phyloP scores from a whole-genome alignment of 1,140 invertebrate genomes.

The Drosophila sp. region DNA sequence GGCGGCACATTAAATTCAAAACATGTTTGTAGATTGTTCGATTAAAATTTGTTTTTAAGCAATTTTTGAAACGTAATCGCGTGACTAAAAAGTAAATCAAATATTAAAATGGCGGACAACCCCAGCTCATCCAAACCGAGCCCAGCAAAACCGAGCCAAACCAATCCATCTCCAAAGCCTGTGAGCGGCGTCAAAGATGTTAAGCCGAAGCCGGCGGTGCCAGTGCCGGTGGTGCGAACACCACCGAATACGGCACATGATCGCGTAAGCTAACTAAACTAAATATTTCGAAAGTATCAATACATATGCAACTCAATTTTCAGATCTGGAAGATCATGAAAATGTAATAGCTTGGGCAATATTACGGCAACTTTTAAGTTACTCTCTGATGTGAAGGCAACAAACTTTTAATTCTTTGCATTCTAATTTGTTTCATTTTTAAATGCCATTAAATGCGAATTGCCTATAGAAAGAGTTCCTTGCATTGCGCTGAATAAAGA shows the following conservation, averaged over 20 bases:
- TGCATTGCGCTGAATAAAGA: conserved; percentile 67
- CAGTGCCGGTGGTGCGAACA: conserved; percentile 19
- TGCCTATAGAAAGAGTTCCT: conserved; percentile 17
- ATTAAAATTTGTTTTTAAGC: background rate
- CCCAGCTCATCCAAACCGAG: conserved; percentile 18
- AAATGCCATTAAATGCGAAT: conserved; percentile 39
- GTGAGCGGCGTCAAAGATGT: conserved; percentile 10
- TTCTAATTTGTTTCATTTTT: conserved; percentile 6
- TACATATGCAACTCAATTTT: background rate
- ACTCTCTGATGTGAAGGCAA: background rate
- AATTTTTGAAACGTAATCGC: conserved; percentile 3
- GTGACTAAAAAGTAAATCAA: background rate
- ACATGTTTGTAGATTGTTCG: conserved; percentile 14
- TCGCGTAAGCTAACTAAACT: conserved; percentile 35
- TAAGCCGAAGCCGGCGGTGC: conserved; percentile 3
- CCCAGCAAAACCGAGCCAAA: conserved; percentile 2
- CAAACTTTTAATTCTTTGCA: background rate
- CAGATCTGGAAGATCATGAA: conserved; percentile 62
- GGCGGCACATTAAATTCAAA: conserved; percentile 57
- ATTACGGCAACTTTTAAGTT: background rate
- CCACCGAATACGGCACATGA: conserved; percentile 49
- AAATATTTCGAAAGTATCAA: background rate
- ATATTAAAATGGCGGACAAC: conserved; percentile 53
- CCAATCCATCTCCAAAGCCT: conserved; percentile 5
- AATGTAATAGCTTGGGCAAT: conserved; percentile 19